Percentiles rank a stretch among this genome's conserved stretches.
Evolutionary conservation across 2,113 vertebrate genomes (phyloP).

Genomic region (Sebastes schlegelii): DNA sequence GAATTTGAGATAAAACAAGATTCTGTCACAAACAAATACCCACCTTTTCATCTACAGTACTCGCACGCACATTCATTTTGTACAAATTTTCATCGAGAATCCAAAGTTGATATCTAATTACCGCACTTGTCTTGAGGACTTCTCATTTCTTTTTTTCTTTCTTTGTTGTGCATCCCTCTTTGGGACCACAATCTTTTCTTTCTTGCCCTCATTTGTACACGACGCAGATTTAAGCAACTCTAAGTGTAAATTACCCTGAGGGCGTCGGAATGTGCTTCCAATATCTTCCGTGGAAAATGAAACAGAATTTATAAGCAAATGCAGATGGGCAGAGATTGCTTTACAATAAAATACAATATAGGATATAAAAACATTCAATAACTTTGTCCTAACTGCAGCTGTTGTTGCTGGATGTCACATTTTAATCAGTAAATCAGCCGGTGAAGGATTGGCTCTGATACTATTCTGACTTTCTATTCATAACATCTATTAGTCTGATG

Average conservation of each 20-base stretch:
- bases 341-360: not conserved
- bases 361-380: not conserved
- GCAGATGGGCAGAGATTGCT: constrained; percentile 11
- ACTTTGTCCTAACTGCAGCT: constrained; percentile 17
- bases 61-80: constrained; percentile 20
- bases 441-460: constrained; percentile 18
- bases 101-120: constrained; percentile 42
- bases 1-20: constrained; percentile 40
- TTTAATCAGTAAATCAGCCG: constrained; percentile 25
- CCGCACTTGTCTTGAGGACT: constrained; percentile 22
- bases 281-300: constrained; percentile 33
- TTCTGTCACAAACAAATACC: constrained; percentile 44
- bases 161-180: constrained; percentile 10
- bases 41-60: constrained; percentile 24
- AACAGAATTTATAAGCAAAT: constrained; percentile 23
- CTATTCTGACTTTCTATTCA: constrained; percentile 4
- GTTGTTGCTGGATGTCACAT: constrained; percentile 14
- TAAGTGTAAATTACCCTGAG: constrained; percentile 35
- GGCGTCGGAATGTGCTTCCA: constrained; percentile 16
- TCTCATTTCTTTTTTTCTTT: constrained; percentile 15
- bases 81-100: constrained; percentile 26
- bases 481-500: constrained; percentile 30
- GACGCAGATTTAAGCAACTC: constrained; percentile 29
- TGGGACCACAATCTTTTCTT: constrained; percentile 27
- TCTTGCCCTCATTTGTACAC: constrained; percentile 40